Evolutionary conservation across 2,113 vertebrate genomes (phyloP).

Genomic region (Melanostigma gelatinosum): DNA sequence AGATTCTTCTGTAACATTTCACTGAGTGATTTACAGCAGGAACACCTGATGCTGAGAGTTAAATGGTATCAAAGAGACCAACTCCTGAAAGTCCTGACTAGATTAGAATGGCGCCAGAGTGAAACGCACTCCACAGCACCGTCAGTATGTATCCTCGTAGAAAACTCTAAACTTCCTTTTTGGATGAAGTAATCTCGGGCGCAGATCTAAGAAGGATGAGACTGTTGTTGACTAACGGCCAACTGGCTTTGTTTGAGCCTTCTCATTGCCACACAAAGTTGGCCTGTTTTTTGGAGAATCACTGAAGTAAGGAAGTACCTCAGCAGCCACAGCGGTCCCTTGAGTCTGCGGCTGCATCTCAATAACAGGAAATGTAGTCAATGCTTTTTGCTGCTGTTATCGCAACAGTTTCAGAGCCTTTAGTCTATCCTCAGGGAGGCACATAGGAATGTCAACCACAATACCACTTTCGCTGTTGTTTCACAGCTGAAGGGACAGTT

Average conservation of each 20-base stretch:
- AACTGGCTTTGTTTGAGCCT: conserved; percentile 15
- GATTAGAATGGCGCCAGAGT: not conserved
- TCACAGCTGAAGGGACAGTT: conserved; percentile 41
- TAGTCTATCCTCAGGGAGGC: conserved; percentile 59
- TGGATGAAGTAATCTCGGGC: not conserved
- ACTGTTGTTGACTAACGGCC: not conserved
- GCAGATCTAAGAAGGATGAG: not conserved
- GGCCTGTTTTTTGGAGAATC: not conserved
- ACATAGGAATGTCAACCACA: conserved; percentile 65
- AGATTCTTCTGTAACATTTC: not conserved
- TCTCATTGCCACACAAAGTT: not conserved
- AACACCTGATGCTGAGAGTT: not conserved
- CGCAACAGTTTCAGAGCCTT: conserved; percentile 35
- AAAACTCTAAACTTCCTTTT: conserved; percentile 20
- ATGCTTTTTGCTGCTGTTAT: conserved; percentile 60
- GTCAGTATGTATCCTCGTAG: not conserved
- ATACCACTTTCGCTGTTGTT: conserved; percentile 54
- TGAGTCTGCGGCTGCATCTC: conserved; percentile 41
- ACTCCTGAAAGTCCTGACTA: not conserved
- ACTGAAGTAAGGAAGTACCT: conserved; percentile 12
- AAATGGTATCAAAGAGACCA: not conserved
- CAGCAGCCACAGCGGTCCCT: conserved; percentile 20
- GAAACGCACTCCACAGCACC: not conserved
- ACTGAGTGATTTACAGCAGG: not conserved
- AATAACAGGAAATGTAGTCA: conserved; percentile 76